Evolutionary conservation across 92 coral and sea anemone species (phyloP), one percentile per base, ranked within the genome.

Genomic region (Epizoanthus stellaris): DNA sequence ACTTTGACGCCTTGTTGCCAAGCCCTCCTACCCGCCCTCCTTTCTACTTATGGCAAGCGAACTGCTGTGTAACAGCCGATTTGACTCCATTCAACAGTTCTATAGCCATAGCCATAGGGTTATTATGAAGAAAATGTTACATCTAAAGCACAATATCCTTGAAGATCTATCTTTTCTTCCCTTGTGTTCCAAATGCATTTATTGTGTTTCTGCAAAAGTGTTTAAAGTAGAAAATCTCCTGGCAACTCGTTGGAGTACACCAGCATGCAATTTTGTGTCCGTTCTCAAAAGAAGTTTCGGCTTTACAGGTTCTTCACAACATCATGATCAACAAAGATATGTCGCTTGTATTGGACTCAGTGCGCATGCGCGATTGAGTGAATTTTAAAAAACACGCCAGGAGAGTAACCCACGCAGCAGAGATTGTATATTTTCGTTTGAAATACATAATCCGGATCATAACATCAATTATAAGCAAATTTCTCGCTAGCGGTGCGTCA

Each of bases 301-400:
- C 40, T 43, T 67, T 38, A 19, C 13, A 54, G 23, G 36, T 54
- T 11, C 34, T 74, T 74, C n/a, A 54, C 59, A 10, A 3, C 4
- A 4, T 53, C 23, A 34, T 25, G 15, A 43, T 43, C 1, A 16
- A 2, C 19, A 36, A 34, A 38, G 8, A 68, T 34, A 68, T 38
- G 25, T 6, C 52, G 49, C 42, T 59, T 58, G 19, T 39, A 60
- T 76, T 45, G 43, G 42, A 64, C 71, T 56, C 59, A 20, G 72
- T 21, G 25, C n/a, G 59, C 58, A 61, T 21, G 25, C n/a, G 59
- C 58, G 23, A 40, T 61, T 14, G 57, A 63, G 30, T 64, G 70
- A 79, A 39, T 79, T 38, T n/a, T n/a, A n/a, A n/a, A 79, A 62
- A 61, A 63, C 82, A 42, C 73, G 43, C 72, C 71, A 62, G 60